Evolutionary conservation across 1,140 invertebrate genomes (phyloP).

Genomic region (Trypoxylus dichotomus): DNA sequence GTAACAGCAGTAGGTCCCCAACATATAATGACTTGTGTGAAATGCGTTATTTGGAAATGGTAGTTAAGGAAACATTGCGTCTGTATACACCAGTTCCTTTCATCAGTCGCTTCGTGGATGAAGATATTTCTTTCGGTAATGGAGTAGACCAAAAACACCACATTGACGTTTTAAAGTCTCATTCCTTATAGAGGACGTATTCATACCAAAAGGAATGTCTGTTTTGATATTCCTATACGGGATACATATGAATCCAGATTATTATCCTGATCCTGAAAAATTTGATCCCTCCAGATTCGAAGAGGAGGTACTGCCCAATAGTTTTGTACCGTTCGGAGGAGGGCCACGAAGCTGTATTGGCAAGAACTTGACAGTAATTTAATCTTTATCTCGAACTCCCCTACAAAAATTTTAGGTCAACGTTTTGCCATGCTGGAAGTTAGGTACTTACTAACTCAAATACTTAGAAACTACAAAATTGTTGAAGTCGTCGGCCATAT

Average conservation of each 20-base stretch:
- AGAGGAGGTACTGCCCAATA: constrained; percentile 57
- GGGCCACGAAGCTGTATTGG: constrained; percentile 73
- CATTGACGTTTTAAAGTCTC: not conserved
- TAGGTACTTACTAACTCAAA: constrained; percentile 67
- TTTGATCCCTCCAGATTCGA: constrained; percentile 81
- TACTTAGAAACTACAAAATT: constrained; percentile 67
- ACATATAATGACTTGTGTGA: constrained; percentile 68
- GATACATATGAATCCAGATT: constrained; percentile 67
- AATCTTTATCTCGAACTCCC: not conserved
- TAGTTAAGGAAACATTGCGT: constrained; percentile 79
- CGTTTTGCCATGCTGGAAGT: constrained; percentile 78
- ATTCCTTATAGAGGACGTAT: constrained; percentile 54
- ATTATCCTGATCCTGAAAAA: constrained; percentile 70
- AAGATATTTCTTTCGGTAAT: not conserved
- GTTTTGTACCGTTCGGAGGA: constrained; percentile 69
- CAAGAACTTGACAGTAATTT: constrained; percentile 12
- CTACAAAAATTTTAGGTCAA: constrained; percentile 58
- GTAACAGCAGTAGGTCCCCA: constrained; percentile 53
- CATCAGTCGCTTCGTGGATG: constrained; percentile 64
- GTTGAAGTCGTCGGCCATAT: constrained; percentile 47
- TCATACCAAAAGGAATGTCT: constrained; percentile 57
- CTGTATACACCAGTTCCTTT: constrained; percentile 83
- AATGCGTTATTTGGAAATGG: constrained; percentile 82
- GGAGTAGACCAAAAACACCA: not conserved
- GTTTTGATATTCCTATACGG: constrained; percentile 58